Base-by-base conservation (phyloP, 2,888 invertebrate genomes). In the Drosophila macrospina region DNA sequence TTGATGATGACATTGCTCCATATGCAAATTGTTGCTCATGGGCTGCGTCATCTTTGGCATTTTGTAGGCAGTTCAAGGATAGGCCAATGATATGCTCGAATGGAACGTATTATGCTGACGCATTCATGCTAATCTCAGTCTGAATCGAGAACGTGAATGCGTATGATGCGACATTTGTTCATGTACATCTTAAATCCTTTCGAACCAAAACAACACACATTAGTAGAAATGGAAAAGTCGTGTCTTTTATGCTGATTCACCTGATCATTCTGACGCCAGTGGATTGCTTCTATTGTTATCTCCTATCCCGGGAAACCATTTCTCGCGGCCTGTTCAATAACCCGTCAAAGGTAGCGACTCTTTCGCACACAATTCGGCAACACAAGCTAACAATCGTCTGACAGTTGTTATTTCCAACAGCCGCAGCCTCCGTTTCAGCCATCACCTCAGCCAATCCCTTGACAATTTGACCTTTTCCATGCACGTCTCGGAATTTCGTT, bases 181-280 rank as follows among this genome's bases (percentile, higher is more conserved):
- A 36, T 48, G 20, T 39, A 15, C 34, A 47, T 28, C n/a, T 45
- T 44, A 41, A 70, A 45, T 37, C 55, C 59, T 11, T 45, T 54
- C 42, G 28, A 42, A 28, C 37, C 30, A 42, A 51, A 34, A 15
- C 59, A 42, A 54, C 45, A 47, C 51, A 55, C 59, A 55, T 47
- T 41, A 59, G 47, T 47, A 47, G 28, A 76, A 86, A 88, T 86
- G 69, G 61, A 69, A 74, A 67, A 72, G 61, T 64, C 59, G 56
- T 69, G 83, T 72, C 81, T 16, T 20, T 28, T 16, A 10, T 62
- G 62, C 65, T 55, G 82, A 74, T 45, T 71, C 69, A 72, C 71
- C 74, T 74, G 68, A 54, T 32, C 51, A 45, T 47, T 52, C 30
- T 24, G 5, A 11, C 20, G n/a, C 15, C 70, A 39, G 55, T 48